Base-by-base conservation (phyloP, 2,797 vertebrate genomes). In the Pitangus sulphuratus region DNA sequence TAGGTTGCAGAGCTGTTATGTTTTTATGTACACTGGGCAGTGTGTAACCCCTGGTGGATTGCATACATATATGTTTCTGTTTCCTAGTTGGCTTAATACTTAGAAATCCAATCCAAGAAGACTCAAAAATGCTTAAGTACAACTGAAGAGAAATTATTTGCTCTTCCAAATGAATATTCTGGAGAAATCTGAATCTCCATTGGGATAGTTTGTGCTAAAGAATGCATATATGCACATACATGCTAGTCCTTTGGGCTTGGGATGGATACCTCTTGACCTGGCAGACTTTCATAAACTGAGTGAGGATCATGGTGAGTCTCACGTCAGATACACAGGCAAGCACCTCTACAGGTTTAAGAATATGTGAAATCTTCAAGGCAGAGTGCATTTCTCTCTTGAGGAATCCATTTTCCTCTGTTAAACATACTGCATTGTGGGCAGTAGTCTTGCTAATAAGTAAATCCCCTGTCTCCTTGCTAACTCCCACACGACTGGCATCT, bases 391-490 rank as follows among this genome's bases (percentile, higher is more conserved):
- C 26, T 71, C 40, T 75, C 70, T 60, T 58, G 83, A 93, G 80
- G 40, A 93, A 82, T 72, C 47, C 42, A 51, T 94, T 90, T 91
- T 93, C 69, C 44, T 90, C 72, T 54, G 15, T 76, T 88, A 62
- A 91, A 84, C 7, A 3, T 74, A 89, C 6, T 87, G 84, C 60
- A 33, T 15, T 94, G 70, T 82, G 74, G 58, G 81, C 81, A 92
- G 81, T 57, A 72, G 47, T 86, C 79, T 79, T 18, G 7, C 83
- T 90, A 33, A 87, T 82, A 84, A 94, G 76, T 89, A 88, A 94
- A 79, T 95, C 80, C 83, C 54, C 40, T 51, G 50, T 90, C 70
- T 93, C 58, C 58, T 95, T 91, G 80, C 87, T 89, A 79, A 8
- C 94, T 95, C 94, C 83, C 75, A 64, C 89, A 84, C 6, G 1